Evolutionary conservation across 2,797 vertebrate species (phyloP), one percentile per base, ranked within the genome.

Genomic region (Phrynocephalus vlangalii): DNA sequence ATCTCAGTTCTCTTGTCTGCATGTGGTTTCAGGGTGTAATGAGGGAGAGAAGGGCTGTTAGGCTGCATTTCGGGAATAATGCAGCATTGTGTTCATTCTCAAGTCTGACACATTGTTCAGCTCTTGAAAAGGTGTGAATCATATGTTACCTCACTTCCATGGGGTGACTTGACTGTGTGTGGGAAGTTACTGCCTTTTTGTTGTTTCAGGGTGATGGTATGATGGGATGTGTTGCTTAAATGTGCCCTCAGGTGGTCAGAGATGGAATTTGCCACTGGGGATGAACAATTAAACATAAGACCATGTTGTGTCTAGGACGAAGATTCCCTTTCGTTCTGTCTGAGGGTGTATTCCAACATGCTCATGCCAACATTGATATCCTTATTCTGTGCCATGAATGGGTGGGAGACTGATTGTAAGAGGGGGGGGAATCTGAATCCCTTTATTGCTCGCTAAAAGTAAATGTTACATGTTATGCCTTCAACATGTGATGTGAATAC

Each of bases 211-310:
- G 56, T 9, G 5, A 33, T 28, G 24, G 77, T 52, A 44, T 56
- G 9, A 13, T 9, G 52, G 52, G 44, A 20, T 80, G 63, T 80
- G 44, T 75, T 81, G 80, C 56, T 83, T 83, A 77, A 83, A 83
- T 87, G 26, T 81, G 79, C 83, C 87, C 78, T 88, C 79, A 75
- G 30, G 78, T 88, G 87, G 83, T 33, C 30, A 75, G 71, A 81
- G 18, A 4, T 67, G 78, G 87, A 75, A 81, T 76, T 76, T 81
- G 22, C 44, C 18, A n/a, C 16, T 44, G 1, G 44, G 5, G 26
- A n/a, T 38, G 22, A 75, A 85, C 67, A 67, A 81, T 70, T 75
- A 16, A 16, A 56, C 38, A 44, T 44, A 44, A 44, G 81, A 38
- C 50, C 20, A 68, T 5, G 5, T 16, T 80, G 15, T 50, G 30